A percentile compares a stretch with the other conserved stretches of the same genome.
phyloP scores from a whole-genome alignment of 2,797 vertebrate genomes.

The Pampus argenteus region DNA sequence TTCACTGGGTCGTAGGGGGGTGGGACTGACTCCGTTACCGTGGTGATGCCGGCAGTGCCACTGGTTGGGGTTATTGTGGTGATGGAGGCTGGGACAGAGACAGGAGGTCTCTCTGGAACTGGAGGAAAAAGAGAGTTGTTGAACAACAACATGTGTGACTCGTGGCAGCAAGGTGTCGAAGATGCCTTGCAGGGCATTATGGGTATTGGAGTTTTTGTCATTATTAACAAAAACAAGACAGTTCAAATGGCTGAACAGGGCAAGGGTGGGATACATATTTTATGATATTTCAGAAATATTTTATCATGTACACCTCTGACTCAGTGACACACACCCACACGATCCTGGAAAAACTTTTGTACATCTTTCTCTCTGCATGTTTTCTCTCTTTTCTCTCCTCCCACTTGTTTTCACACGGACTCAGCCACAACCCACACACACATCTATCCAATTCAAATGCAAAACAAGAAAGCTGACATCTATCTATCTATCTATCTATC shows the following conservation, averaged over 20 bases:
- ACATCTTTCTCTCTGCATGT: too few relatives aligned
- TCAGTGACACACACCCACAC: too few relatives aligned
- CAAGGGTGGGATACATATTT: too few relatives aligned
- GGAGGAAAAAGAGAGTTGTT: not conserved
- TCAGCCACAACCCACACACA: conserved; percentile 46
- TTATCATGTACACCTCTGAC: too few relatives aligned
- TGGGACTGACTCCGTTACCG: conserved; percentile 34
- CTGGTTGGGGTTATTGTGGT: not conserved
- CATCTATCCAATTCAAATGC: conserved; percentile 2
- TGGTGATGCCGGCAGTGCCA: not conserved
- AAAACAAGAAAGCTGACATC: not conserved
- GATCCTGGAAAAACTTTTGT: too few relatives aligned
- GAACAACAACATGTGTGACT: not conserved
- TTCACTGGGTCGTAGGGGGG: conserved; percentile 58
- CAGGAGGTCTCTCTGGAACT: conserved; percentile 39
- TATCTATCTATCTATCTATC: not conserved
- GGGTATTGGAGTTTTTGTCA: not conserved
- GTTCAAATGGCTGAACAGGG: not conserved
- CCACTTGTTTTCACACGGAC: conserved; percentile 60
- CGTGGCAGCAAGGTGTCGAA: not conserved
- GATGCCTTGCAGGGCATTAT: conserved; percentile 1
- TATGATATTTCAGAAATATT: too few relatives aligned
- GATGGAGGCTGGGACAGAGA: conserved; percentile 33
- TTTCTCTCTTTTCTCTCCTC: conserved; percentile 46
- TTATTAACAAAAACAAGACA: not conserved